phyloP scores from a whole-genome alignment of 2,888 invertebrate genomes.

The Aethes cnicana region DNA sequence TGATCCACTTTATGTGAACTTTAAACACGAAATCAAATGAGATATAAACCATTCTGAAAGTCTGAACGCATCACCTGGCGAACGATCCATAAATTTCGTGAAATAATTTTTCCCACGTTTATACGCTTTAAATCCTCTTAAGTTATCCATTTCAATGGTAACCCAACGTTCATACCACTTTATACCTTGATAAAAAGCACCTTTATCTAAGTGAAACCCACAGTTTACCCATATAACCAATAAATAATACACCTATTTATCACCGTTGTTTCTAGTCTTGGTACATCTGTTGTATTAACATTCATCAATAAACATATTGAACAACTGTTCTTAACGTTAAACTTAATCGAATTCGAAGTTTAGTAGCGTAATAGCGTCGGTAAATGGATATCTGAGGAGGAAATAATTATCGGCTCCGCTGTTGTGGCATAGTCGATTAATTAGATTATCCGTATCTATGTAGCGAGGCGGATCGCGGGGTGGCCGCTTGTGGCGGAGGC shows the following conservation, averaged over 20 bases:
- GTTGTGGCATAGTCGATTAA: constrained; percentile 72
- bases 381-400: constrained; percentile 74
- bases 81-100: constrained; percentile 1
- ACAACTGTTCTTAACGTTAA: constrained; percentile 46
- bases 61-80: constrained; percentile 11
- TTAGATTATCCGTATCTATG: constrained; percentile 70
- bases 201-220: too few species aligned
- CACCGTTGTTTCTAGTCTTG: neutral
- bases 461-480: constrained; percentile 44
- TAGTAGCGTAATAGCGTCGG: constrained; percentile 69
- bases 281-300: constrained; percentile 15
- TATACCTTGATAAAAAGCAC: too few species aligned
- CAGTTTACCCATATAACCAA: too few species aligned
- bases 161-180: too few species aligned
- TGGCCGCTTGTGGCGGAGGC: constrained; percentile 29
- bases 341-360: constrained; percentile 64
- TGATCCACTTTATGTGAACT: neutral
- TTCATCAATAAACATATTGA: constrained; percentile 38
- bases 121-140: constrained; percentile 1
- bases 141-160: neutral
- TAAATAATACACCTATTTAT: too few species aligned
- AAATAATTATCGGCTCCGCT: constrained; percentile 67
- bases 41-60: constrained; percentile 6
- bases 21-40: constrained; percentile 7
- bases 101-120: constrained; percentile 7